A percentile compares a stretch with the other conserved stretches of the same genome.
Evolutionary conservation across 2,113 vertebrate species (phyloP).

Genomic region (Lagenorhynchus albirostris): DNA sequence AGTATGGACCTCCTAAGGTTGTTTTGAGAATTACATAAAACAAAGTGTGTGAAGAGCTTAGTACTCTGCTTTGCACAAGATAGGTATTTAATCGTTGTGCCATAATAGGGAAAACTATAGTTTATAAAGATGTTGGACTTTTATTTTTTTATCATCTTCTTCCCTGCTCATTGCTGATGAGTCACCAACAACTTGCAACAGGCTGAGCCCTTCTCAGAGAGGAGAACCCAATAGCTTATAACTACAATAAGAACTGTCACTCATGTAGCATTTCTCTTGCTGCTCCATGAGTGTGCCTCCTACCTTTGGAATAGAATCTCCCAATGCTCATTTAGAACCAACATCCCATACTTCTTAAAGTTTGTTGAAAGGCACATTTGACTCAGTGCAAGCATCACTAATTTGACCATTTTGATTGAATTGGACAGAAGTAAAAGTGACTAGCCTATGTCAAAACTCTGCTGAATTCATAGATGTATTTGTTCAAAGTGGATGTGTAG

Average conservation of each 20-base stretch:
- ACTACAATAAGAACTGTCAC: neutral
- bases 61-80: neutral
- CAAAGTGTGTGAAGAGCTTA: neutral
- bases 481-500: neutral
- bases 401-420: slow-evolving; percentile 31
- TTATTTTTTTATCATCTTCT: neutral
- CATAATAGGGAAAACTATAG: neutral
- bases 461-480: neutral
- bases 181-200: neutral
- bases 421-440: neutral
- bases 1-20: neutral
- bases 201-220: neutral
- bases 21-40: neutral
- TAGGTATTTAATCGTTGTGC: neutral
- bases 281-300: no score
- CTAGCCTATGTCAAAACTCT: neutral
- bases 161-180: neutral
- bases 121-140: neutral
- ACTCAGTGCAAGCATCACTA: neutral
- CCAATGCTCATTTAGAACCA: neutral
- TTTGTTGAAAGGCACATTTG: neutral
- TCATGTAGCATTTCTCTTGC: neutral
- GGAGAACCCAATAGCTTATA: neutral
- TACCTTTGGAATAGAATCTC: neutral
- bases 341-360: neutral